Evolutionary conservation across 2,888 invertebrate genomes (phyloP), one percentile per base, ranked within the genome.

Genomic region (Caenorhabditis sp.): DNA sequence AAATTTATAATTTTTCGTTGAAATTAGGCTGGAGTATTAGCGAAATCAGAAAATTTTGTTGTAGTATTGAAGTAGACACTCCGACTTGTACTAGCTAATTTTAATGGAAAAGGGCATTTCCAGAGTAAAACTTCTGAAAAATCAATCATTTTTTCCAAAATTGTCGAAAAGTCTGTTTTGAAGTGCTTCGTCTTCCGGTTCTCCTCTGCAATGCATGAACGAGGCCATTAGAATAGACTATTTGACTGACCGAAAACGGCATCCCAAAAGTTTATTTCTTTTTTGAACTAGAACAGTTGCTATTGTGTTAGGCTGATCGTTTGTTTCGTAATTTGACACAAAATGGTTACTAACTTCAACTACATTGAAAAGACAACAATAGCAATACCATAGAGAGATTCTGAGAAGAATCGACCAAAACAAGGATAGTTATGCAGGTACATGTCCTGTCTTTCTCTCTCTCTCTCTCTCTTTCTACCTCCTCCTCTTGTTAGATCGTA

Each of bases 401-500:
- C 15, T 22, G 17, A 46, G 37, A 13, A n/a, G 5, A 24, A 45
- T 22, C 24, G 32, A 26, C 35, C 22, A 50, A 56, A 50, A 58
- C 30, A 32, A 8, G 58, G 48, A 56, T 35, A 32, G 41, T 37
- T 50, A 50, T 56, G 43, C 58, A 53, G 41, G 24, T 22, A 39
- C 30, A 6, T 48, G 22, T 32, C 32, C 53, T 27, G 30, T 41
- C 22, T 15, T 7, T 32, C 30, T 48, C 48, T 53, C 26, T 58
- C 39, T 43, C 52, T 26, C 17, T 37, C 22, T 43, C 35, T 17
- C 50, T 26, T 32, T 7, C 11, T 50, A 2, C 35, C 11, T 52
- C 41, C n/a, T n/a, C n/a, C n/a, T 65, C 46, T 55, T 53, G 65
- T 65, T 65, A 70, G 59, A 70, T 70, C 59, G 70, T 70, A 70